These are phyloP conservation scores for Dendrolimus kikuchii DNA, from an alignment of 1,140 invertebrate species.

Conservation along the genomic window DNA sequence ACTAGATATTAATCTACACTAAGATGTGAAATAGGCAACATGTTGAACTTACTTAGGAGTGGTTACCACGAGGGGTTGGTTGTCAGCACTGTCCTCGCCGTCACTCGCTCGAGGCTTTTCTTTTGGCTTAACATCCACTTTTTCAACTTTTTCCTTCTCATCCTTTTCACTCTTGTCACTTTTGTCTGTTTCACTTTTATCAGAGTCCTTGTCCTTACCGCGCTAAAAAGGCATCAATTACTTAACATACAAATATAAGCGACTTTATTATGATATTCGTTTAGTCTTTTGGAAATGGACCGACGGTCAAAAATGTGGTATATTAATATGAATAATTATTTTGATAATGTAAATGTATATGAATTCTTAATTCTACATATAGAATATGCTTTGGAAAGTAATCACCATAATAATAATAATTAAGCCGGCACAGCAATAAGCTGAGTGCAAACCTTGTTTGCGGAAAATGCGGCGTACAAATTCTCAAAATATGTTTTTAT, in stretches of 20 bases:
- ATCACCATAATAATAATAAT: no score
- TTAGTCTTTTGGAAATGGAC: no score
- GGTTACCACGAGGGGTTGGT: conserved; percentile 46
- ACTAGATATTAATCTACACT: no score
- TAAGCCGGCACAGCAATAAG: no score
- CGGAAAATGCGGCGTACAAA: no score
- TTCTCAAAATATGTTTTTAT: no score
- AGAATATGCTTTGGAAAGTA: no score
- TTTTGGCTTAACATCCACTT: conserved; percentile 67
- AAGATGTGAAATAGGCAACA: not conserved
- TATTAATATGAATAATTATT: no score
- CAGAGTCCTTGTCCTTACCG: conserved; percentile 64
- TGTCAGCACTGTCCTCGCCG: conserved; percentile 64
- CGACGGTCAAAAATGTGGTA: no score
- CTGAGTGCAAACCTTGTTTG: no score
- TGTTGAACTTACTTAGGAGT: conserved; percentile 46
- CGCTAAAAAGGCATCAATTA: conserved; percentile 30
- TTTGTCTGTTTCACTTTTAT: conserved; percentile 65
- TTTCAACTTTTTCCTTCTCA: conserved; percentile 61
- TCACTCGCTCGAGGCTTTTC: conserved; percentile 68
- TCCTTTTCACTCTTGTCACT: conserved; percentile 66
- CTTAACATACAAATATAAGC: not conserved
- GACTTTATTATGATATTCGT: not conserved
- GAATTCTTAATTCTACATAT: no score
- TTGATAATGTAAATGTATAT: no score